Percentiles rank a stretch among this genome's conserved stretches.
These are phyloP conservation scores for Palloptera scutellata DNA, from an alignment of 2,888 invertebrate species.

Conservation along the genomic window DNA sequence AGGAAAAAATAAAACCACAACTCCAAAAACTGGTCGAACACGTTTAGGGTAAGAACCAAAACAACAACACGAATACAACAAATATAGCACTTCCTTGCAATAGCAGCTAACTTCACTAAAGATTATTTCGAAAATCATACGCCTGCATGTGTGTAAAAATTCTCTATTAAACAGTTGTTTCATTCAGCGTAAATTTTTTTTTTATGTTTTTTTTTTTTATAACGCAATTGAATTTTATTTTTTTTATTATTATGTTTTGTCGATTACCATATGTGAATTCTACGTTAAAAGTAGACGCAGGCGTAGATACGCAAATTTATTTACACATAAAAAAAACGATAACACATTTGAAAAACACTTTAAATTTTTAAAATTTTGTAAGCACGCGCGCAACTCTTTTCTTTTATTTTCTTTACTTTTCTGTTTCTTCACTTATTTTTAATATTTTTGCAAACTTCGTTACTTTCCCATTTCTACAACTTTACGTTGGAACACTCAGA, in stretches of 20 bases:
- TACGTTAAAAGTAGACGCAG: too few species aligned
- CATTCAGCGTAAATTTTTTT: too few species aligned
- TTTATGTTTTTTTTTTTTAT: too few species aligned
- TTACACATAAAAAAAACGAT: constrained; percentile 6
- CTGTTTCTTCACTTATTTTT: constrained; percentile 1
- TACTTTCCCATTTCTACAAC: constrained; percentile 19
- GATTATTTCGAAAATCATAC: neutral
- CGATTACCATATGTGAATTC: too few species aligned
- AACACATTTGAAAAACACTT: neutral
- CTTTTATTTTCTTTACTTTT: neutral
- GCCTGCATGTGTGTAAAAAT: neutral
- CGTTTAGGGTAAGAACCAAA: constrained; percentile 44
- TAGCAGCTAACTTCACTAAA: neutral
- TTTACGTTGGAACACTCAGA: constrained; percentile 38
- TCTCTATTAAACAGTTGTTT: too few species aligned
- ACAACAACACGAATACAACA: neutral
- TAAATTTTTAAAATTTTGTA: too few species aligned
- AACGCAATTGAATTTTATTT: too few species aligned
- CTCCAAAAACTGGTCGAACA: constrained; percentile 55
- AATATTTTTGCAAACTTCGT: neutral
- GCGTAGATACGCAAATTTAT: too few species aligned
- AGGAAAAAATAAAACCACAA: constrained; percentile 36
- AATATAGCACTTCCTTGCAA: neutral
- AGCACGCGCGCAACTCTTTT: neutral
- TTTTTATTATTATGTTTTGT: too few species aligned